A percentile compares a stretch with the other conserved stretches of the same genome.
phyloP scores from a whole-genome alignment of 2,888 invertebrate genomes.

The Cerastoderma edule region DNA sequence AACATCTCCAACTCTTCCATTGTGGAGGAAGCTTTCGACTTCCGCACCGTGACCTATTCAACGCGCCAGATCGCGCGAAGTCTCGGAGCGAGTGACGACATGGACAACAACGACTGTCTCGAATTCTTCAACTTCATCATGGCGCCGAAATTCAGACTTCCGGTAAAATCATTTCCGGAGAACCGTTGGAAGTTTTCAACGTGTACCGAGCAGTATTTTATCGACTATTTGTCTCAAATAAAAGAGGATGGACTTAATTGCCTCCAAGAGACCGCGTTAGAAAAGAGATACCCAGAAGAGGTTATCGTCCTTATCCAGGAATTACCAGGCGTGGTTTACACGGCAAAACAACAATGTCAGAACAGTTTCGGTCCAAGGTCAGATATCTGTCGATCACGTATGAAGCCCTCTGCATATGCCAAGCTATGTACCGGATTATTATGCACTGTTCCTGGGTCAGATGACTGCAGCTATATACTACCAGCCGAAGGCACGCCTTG shows the following conservation, averaged over 20 bases:
- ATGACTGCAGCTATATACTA: constrained; percentile 45
- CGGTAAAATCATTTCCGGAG: constrained; percentile 44
- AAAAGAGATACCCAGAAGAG: constrained; percentile 29
- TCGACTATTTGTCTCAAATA: constrained; percentile 41
- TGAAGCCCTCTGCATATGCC: constrained; percentile 36
- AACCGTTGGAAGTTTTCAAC: constrained; percentile 56
- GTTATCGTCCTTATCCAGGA: constrained; percentile 27
- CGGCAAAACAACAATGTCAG: constrained; percentile 43
- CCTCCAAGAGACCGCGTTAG: constrained; percentile 24
- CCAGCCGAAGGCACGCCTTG: constrained; percentile 61
- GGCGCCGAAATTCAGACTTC: constrained; percentile 56
- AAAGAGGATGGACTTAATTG: constrained; percentile 45
- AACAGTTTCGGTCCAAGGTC: constrained; percentile 39
- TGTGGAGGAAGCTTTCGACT: constrained; percentile 56
- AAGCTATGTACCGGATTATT: constrained; percentile 47
- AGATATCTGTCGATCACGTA: constrained; percentile 43
- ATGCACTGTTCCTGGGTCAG: constrained; percentile 31
- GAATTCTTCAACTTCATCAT: constrained; percentile 60
- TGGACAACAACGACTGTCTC: constrained; percentile 61
- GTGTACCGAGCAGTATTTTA: constrained; percentile 49
- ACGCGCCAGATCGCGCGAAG: constrained; percentile 52
- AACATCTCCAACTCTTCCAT: constrained; percentile 60
- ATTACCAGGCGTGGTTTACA: constrained; percentile 43
- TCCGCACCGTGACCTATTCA: constrained; percentile 48
- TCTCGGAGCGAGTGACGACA: constrained; percentile 56